These are phyloP conservation scores for Todiramphus chloris DNA, from an alignment of 2,113 vertebrate genomes.

Conservation along the genomic window DNA sequence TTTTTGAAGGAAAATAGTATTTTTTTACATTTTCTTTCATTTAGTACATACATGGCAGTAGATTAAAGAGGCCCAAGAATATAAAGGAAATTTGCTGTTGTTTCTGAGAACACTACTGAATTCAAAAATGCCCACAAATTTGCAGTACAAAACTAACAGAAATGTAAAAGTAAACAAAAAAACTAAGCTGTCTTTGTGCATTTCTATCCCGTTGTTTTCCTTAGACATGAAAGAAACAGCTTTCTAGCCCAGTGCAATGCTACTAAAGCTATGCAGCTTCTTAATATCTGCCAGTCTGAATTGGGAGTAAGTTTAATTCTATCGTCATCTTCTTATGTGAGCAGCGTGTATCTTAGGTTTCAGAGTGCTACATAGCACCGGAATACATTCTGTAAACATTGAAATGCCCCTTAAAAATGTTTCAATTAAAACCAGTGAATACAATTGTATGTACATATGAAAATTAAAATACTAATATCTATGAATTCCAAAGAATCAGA, in stretches of 20 bases:
- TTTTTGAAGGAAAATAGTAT: background rate
- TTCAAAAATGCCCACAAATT: background rate
- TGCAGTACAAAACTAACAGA: background rate
- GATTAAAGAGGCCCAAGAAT: background rate
- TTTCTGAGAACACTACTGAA: background rate
- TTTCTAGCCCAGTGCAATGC: background rate
- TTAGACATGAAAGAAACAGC: background rate
- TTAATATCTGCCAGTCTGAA: background rate
- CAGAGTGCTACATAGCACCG: background rate
- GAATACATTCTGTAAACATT: background rate
- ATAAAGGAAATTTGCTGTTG: background rate
- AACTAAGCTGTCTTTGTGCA: background rate
- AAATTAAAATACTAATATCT: background rate
- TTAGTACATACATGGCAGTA: background rate
- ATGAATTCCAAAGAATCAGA: background rate
- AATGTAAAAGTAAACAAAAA: background rate
- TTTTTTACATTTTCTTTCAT: background rate
- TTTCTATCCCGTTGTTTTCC: background rate
- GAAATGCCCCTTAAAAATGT: background rate
- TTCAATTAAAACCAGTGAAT: background rate
- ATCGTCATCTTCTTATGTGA: background rate
- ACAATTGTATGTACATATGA: background rate
- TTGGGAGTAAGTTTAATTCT: background rate
- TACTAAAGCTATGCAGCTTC: background rate
- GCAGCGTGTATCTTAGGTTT: background rate